phyloP scores from a whole-genome alignment of 1,140 invertebrate species.

The Aphaenogaster floridana region DNA sequence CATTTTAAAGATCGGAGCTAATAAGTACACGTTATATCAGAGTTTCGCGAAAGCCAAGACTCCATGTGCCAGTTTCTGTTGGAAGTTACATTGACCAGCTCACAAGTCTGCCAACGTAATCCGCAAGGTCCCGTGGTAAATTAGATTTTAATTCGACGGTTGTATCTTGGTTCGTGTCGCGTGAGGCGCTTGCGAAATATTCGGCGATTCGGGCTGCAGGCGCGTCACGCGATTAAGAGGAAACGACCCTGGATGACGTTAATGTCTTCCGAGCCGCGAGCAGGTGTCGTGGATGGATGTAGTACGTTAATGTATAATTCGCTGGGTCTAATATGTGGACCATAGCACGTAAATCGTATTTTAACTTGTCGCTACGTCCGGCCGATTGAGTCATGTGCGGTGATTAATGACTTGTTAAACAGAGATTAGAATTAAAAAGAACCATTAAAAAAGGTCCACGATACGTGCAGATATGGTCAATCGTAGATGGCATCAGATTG shows the following conservation, averaged over 20 bases:
- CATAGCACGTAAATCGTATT: slow-evolving; percentile 32
- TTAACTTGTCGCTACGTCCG: slow-evolving; percentile 21
- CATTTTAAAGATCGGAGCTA: slow-evolving; percentile 12
- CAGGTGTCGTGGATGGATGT: slow-evolving; percentile 47
- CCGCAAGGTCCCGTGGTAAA: not conserved
- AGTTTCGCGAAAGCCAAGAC: not conserved
- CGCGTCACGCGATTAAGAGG: slow-evolving; percentile 54
- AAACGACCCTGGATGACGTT: slow-evolving; percentile 39
- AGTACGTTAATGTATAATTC: slow-evolving; percentile 43
- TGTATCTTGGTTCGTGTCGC: slow-evolving; percentile 26
- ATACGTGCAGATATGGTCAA: not conserved
- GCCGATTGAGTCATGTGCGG: slow-evolving; percentile 35
- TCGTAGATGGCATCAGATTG: not conserved
- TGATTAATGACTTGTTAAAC: slow-evolving; percentile 46
- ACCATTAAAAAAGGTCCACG: not conserved
- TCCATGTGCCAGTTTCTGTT: not conserved
- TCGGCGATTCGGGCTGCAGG: slow-evolving; percentile 24
- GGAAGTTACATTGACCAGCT: not conserved
- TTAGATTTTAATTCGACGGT: slow-evolving; percentile 49
- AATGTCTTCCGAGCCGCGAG: slow-evolving; percentile 47
- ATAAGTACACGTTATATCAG: not conserved
- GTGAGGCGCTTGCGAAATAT: slow-evolving; percentile 33
- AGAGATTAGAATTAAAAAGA: slow-evolving; percentile 36
- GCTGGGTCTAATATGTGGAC: slow-evolving; percentile 41
- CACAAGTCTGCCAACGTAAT: not conserved